phyloP scores from a whole-genome alignment of 2,888 invertebrate species.

The Rapana venosa region DNA sequence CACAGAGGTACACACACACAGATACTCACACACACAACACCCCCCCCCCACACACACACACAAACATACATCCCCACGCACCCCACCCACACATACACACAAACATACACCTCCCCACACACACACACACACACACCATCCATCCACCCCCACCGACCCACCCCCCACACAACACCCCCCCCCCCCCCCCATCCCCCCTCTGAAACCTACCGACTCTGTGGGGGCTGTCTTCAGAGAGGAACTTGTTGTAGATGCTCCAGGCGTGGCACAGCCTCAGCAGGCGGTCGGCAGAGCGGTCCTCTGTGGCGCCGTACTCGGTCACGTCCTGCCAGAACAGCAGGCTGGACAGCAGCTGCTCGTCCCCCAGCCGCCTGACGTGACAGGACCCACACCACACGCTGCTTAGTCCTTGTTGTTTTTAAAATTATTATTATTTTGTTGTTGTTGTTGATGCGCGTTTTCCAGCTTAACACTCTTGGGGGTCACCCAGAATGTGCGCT shows the following conservation, averaged over 20 bases:
- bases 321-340: slow-evolving; percentile 77
- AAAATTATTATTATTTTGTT: no score
- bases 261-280: slow-evolving; percentile 74
- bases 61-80: no score
- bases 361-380: slow-evolving; percentile 51
- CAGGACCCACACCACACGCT: background rate
- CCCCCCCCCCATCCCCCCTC: no score
- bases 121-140: background rate
- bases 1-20: no score
- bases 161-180: no score
- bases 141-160: background rate
- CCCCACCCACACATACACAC: no score
- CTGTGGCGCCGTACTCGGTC: slow-evolving; percentile 74
- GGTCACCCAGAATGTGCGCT: no score
- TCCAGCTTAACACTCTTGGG: no score
- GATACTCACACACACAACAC: no score
- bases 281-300: slow-evolving; percentile 74
- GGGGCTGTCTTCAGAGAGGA: slow-evolving; percentile 66
- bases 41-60: no score
- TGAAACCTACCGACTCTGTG: slow-evolving; percentile 68
- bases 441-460: no score
- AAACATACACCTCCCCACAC: background rate
- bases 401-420: no score
- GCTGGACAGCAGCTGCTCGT: slow-evolving; percentile 62
- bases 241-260: slow-evolving; percentile 76